Percentiles rank a stretch among this genome's conserved stretches.
phyloP scores from a whole-genome alignment of 2,113 vertebrate genomes.

The Pteronura brasiliensis region DNA sequence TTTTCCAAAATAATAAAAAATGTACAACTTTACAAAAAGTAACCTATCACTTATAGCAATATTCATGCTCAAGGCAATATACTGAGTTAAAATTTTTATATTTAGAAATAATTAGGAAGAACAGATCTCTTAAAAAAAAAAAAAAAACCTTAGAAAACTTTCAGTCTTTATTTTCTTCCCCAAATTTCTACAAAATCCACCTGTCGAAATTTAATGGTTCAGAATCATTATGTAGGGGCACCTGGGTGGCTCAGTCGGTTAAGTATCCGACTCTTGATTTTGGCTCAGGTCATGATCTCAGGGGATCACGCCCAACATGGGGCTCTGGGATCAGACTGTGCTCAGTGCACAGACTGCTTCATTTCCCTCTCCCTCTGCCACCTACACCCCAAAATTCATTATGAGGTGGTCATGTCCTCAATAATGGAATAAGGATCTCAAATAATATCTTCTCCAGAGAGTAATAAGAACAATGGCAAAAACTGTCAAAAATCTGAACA shows the following conservation, averaged over 20 bases:
- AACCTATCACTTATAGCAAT: not conserved
- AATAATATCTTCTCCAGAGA: not conserved
- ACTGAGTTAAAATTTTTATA: not conserved
- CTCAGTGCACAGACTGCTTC: not conserved
- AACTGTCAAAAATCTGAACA: not conserved
- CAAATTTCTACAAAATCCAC: not conserved
- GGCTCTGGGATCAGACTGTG: not conserved
- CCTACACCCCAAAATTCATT: not conserved
- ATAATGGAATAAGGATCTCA: not conserved
- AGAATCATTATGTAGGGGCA: not conserved
- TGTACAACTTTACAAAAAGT: not conserved
- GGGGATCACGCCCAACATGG: not conserved
- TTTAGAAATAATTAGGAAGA: conserved; percentile 11
- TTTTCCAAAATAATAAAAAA: not conserved
- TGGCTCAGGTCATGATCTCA: not conserved
- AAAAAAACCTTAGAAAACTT: not conserved
- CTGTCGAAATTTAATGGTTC: not conserved
- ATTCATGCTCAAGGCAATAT: not conserved
- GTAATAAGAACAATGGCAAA: not conserved
- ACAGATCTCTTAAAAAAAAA: not conserved
- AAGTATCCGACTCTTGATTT: not conserved
- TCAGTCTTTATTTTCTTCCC: not conserved
- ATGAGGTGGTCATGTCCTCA: not conserved
- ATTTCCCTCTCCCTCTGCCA: not conserved
- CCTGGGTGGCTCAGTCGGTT: not conserved